These are phyloP conservation scores for Perithous albicinctus DNA, from an alignment of 2,888 invertebrate species.

Conservation along the genomic window DNA sequence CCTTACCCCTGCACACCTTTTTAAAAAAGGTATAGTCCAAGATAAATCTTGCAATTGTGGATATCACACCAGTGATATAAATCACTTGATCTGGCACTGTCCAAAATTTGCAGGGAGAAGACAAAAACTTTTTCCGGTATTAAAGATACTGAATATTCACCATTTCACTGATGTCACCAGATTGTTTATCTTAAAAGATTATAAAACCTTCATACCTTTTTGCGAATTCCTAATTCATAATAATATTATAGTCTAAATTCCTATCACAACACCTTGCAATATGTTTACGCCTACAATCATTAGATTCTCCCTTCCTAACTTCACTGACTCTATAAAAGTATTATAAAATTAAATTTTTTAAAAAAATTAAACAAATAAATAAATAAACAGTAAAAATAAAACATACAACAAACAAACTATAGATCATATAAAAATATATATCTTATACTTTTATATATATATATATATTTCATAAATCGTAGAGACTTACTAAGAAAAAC, in stretches of 20 bases:
- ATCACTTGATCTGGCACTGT: conserved; percentile 24
- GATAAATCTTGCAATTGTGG: conserved; percentile 17
- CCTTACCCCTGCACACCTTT: not conserved
- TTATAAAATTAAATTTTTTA: no score
- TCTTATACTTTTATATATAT: no score
- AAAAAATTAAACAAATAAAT: no score
- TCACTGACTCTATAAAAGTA: not conserved
- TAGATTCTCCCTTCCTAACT: no score
- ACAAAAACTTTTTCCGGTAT: not conserved
- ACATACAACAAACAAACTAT: no score
- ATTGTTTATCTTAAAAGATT: conserved; percentile 1
- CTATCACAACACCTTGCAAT: no score
- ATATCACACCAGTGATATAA: not conserved
- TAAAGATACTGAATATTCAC: not conserved
- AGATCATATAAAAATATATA: no score
- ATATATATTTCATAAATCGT: no score
- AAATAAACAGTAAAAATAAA: no score
- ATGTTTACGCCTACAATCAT: no score
- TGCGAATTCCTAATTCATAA: conserved; percentile 33
- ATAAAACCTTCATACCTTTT: not conserved
- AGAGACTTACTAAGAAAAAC: no score
- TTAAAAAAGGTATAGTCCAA: conserved; percentile 2
- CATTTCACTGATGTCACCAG: not conserved
- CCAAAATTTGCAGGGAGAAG: not conserved
- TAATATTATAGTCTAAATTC: not conserved